phyloP scores from a whole-genome alignment of 2,888 invertebrate species.

The Zeuzera pyrina region DNA sequence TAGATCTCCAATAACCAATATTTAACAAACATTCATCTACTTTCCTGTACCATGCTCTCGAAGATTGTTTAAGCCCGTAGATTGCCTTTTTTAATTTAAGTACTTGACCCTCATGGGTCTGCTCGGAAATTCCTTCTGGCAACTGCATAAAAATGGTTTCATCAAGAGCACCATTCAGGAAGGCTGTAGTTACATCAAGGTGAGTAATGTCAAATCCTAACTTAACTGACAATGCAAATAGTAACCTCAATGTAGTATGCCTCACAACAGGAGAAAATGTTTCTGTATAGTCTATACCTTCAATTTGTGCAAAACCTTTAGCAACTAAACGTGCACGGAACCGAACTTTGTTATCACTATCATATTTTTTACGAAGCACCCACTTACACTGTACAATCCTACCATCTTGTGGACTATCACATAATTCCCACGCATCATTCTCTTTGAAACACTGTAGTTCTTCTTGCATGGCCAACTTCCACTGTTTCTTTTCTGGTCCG shows the following conservation, averaged over 20 bases:
- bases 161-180: too few relatives aligned
- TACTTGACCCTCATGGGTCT: too few relatives aligned
- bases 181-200: too few relatives aligned
- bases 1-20: too few relatives aligned
- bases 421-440: slow-evolving; percentile 8
- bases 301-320: slow-evolving; percentile 10
- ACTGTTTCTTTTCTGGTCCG: slow-evolving; percentile 7
- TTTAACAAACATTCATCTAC: too few relatives aligned
- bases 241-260: slow-evolving; percentile 8
- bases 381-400: slow-evolving; percentile 11
- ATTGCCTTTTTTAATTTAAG: too few relatives aligned
- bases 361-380: slow-evolving; percentile 12
- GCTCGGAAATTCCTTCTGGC: too few relatives aligned
- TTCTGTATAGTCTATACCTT: slow-evolving; percentile 10
- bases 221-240: slow-evolving; percentile 10
- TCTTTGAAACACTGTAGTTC: slow-evolving; percentile 9
- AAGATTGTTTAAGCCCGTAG: too few relatives aligned
- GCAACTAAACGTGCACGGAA: slow-evolving; percentile 11
- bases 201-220: too few relatives aligned
- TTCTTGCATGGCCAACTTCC: slow-evolving; percentile 7
- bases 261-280: too few relatives aligned
- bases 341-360: slow-evolving; percentile 6
- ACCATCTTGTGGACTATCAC: slow-evolving; percentile 4
- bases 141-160: too few relatives aligned
- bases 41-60: too few relatives aligned